phyloP scores from a whole-genome alignment of 2,113 vertebrate genomes.

The Xyrauchen texanus region DNA sequence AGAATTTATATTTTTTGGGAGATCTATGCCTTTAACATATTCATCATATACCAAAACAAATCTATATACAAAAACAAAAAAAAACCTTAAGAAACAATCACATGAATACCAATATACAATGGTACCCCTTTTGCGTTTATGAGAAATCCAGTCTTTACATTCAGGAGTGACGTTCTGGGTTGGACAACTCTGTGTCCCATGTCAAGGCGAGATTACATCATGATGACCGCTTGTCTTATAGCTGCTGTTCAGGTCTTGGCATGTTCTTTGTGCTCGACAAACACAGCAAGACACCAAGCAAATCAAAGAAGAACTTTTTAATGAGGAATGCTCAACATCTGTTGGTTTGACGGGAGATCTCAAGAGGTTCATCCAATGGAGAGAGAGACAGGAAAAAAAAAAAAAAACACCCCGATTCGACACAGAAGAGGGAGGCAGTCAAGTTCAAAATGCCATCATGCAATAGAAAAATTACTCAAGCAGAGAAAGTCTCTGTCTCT shows the following conservation, averaged over 20 bases:
- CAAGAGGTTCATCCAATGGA: slow-evolving; percentile 13
- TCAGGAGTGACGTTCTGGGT: slow-evolving; percentile 20
- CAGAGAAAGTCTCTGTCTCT: not conserved
- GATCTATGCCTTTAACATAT: not conserved
- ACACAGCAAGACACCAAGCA: slow-evolving; percentile 20
- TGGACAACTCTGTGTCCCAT: not conserved
- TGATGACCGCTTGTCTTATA: slow-evolving; percentile 8
- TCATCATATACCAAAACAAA: not conserved
- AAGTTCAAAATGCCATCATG: slow-evolving; percentile 42
- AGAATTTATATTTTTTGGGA: not conserved
- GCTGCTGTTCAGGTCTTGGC: not conserved
- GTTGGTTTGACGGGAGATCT: slow-evolving; percentile 29
- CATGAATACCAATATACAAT: not conserved
- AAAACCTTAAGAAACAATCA: not conserved
- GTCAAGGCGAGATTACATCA: not conserved
- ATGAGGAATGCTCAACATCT: slow-evolving; percentile 52
- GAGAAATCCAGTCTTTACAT: slow-evolving; percentile 42
- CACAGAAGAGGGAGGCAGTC: not conserved
- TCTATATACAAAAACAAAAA: not conserved
- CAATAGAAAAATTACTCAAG: slow-evolving; percentile 6
- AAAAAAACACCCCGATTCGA: not conserved
- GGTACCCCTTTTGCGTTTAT: not conserved
- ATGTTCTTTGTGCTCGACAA: slow-evolving; percentile 16
- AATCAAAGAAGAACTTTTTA: slow-evolving; percentile 50
- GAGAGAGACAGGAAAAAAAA: not conserved